These are phyloP conservation scores for Arctia plantaginis DNA, from an alignment of 2,888 invertebrate species.

Conservation along the genomic window DNA sequence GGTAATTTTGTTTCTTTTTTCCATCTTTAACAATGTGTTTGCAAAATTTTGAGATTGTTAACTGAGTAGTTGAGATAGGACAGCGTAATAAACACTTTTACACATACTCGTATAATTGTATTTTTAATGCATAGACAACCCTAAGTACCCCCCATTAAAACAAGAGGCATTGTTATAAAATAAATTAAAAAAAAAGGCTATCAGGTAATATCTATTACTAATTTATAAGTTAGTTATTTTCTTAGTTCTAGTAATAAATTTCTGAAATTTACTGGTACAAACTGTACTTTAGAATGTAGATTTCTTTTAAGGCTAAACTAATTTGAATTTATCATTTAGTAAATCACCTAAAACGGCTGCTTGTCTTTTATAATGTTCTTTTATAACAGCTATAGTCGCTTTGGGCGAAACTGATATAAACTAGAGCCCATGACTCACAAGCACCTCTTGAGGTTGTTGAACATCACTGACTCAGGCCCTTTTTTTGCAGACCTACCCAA, in stretches of 20 bases:
- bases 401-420: slow-evolving; percentile 13
- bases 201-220: no score
- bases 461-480: background rate
- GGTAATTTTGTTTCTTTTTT: slow-evolving; percentile 2
- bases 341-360: slow-evolving; percentile 23
- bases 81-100: no score
- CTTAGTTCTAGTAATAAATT: background rate
- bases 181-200: no score
- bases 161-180: no score
- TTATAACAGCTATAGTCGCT: slow-evolving; percentile 39
- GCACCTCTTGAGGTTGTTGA: background rate
- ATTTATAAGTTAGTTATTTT: no score
- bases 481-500: background rate
- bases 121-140: no score
- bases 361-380: slow-evolving; percentile 25
- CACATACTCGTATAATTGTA: no score
- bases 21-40: background rate
- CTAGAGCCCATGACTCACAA: background rate
- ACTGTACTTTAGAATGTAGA: background rate
- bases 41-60: no score
- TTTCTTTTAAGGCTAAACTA: no score
- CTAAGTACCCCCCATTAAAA: background rate
- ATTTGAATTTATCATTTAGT: slow-evolving; percentile 23
- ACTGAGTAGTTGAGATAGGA: background rate
- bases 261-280: background rate